phyloP scores from a whole-genome alignment of 2,113 vertebrate species.

The Lates calcarifer region DNA sequence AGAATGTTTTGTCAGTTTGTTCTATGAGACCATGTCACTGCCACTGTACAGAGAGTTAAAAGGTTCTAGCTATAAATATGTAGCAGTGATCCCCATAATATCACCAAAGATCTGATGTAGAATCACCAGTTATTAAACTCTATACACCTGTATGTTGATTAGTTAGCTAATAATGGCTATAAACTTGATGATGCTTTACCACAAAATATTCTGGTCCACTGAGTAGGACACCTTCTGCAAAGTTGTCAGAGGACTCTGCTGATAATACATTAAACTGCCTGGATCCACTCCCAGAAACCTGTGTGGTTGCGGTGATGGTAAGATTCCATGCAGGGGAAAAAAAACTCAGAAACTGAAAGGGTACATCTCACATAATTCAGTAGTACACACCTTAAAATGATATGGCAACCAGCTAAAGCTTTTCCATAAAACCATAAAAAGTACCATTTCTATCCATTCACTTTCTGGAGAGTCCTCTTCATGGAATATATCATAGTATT shows the following conservation, averaged over 20 bases:
- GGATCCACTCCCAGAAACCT: slow-evolving; percentile 37
- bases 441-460: slow-evolving; percentile 7
- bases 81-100: background rate
- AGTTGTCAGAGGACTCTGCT: slow-evolving; percentile 14
- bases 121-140: background rate
- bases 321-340: slow-evolving; percentile 51
- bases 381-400: background rate
- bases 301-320: slow-evolving; percentile 46
- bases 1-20: slow-evolving; percentile 21
- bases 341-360: slow-evolving; percentile 13
- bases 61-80: background rate
- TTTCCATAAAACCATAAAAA: background rate
- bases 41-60: background rate
- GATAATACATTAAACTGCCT: slow-evolving; percentile 14
- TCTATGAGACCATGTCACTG: background rate
- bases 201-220: slow-evolving; percentile 12
- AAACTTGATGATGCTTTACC: background rate
- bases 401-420: background rate
- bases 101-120: background rate
- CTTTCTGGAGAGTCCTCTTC: slow-evolving; percentile 38
- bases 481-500: slow-evolving; percentile 36
- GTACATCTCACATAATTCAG: slow-evolving; percentile 2
- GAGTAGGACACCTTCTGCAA: background rate
- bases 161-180: background rate
- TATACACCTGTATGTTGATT: background rate